These are phyloP conservation scores for Zapus hudsonius DNA, from an alignment of 2,113 vertebrate species.

Conservation along the genomic window DNA sequence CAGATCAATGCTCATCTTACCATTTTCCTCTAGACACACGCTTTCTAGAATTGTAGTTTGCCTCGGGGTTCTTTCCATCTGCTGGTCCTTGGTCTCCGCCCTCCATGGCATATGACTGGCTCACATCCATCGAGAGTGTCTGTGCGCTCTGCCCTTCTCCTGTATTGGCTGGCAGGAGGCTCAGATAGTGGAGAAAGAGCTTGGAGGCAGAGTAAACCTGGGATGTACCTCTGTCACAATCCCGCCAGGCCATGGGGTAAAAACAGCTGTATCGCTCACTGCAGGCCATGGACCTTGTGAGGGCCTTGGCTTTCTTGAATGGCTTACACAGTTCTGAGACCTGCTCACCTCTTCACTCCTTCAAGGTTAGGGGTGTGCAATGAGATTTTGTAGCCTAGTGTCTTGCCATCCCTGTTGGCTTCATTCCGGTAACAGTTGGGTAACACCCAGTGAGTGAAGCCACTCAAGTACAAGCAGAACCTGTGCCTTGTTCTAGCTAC, in stretches of 20 bases:
- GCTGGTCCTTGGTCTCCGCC: not conserved
- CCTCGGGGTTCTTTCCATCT: not conserved
- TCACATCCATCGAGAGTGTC: no score
- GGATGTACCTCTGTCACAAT: accelerated
- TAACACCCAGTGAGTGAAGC: not conserved
- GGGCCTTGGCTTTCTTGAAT: accelerated
- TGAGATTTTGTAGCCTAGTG: not conserved
- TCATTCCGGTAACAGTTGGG: not conserved
- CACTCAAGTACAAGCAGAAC: not conserved
- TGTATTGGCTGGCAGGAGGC: accelerated
- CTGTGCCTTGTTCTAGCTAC: not conserved
- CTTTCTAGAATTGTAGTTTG: no score
- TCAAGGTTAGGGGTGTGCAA: not conserved
- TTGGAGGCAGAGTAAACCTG: not conserved
- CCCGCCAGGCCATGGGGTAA: accelerated
- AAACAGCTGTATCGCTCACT: not conserved
- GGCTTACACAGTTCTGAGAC: not conserved
- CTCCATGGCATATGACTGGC: not conserved
- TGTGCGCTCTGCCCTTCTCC: not conserved
- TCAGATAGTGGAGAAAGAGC: not conserved
- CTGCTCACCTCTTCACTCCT: not conserved
- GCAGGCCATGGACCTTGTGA: accelerated
- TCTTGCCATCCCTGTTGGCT: not conserved
- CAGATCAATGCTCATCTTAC: not conserved
- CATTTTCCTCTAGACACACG: not conserved